These are phyloP conservation scores for Molanna angustata DNA, from an alignment of 2,888 invertebrate species.

Conservation along the genomic window DNA sequence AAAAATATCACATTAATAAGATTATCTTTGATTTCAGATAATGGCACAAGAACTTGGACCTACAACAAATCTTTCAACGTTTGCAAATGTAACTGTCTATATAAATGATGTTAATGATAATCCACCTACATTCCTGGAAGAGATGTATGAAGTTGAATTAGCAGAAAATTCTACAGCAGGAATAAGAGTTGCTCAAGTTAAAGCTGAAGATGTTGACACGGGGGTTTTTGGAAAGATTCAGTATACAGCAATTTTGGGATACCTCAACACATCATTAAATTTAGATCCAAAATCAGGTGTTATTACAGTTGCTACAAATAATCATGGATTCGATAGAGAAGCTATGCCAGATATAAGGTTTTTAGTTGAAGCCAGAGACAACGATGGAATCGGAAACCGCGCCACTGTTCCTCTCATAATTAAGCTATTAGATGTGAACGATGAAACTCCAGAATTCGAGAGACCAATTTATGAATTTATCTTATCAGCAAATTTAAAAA, in stretches of 20 bases:
- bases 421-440: constrained; percentile 77
- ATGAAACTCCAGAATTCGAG: constrained; percentile 83
- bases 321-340: constrained; percentile 81
- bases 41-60: constrained; percentile 79
- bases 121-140: constrained; percentile 72
- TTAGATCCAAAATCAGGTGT: constrained; percentile 77
- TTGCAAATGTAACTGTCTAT: constrained; percentile 74
- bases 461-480: constrained; percentile 77
- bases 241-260: constrained; percentile 75
- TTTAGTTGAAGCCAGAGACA: constrained; percentile 84
- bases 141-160: constrained; percentile 70
- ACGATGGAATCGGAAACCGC: constrained; percentile 75
- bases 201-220: constrained; percentile 80
- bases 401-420: constrained; percentile 72
- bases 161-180: constrained; percentile 80
- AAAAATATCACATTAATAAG: background rate
- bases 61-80: constrained; percentile 68
- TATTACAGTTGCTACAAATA: constrained; percentile 74
- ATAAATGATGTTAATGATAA: constrained; percentile 88
- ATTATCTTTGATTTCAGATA: constrained; percentile 52
- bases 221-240: constrained; percentile 74
- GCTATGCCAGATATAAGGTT: constrained; percentile 72
- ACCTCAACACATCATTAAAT: constrained; percentile 72
- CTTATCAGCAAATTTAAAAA: constrained; percentile 67
- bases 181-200: constrained; percentile 68